Base-by-base conservation (phyloP, 2,113 vertebrate genomes). In the Aldabrachelys gigantea region DNA sequence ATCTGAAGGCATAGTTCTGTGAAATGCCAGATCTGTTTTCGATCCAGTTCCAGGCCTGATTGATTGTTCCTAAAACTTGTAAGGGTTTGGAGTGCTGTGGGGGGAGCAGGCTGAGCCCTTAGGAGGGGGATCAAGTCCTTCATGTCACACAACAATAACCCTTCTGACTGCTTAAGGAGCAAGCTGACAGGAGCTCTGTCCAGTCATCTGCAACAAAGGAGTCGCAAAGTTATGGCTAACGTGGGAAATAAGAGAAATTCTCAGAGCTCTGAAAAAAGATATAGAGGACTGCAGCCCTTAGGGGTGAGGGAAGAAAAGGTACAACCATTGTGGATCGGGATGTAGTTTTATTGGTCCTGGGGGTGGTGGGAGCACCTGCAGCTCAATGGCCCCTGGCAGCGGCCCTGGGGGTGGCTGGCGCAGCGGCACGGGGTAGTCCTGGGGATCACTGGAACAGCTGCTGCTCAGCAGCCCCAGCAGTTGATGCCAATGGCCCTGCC, bases 271-370 rank as follows among this genome's bases (percentile, higher is more conserved):
- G 81, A 41, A 59, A 69, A 80, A 89, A 94, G 90, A 38, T 2
- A 2, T 0, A 11, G 31, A 79, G 1, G 35, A n/a, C 16, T 0
- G 1, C 0, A 0, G 14, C 29, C 13, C 52, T 56, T 41, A 25
- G 25, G 57, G 38, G 24, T 10, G 72, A 27, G 54, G 24, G 53
- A 1, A 24, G 31, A 85, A 84, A 87, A 82, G 2, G 9, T 82
- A 6, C 4, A 4, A 1, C 27, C 4, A 1, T 49, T 91, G 53
- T 27, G 27, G n/a, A 54, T 91, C 22, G 75, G 57, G 53, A 57
- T 82, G 31, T 7, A n/a, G 16, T 50, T 81, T 89, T 86, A 11
- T 41, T 72, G 62, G 22, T 9, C 19, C 53, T 54, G 21, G 8
- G 53, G 53, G 53, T 54, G 21, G 21, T 22, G 21, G 53, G 21